phyloP scores from a whole-genome alignment of 2,797 vertebrate genomes.

The Sebastes jordani region DNA sequence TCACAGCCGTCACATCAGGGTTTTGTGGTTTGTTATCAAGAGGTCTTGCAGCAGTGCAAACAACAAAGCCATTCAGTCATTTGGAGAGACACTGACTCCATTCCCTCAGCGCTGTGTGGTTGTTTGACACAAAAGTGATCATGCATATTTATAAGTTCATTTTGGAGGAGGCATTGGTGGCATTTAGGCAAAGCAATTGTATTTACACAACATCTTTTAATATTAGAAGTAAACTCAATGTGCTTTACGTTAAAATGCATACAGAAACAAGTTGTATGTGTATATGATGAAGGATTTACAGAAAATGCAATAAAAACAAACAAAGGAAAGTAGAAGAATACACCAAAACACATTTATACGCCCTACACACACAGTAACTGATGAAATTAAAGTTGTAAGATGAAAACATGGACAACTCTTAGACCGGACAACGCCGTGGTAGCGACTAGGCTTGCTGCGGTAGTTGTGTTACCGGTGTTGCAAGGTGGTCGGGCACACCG shows the following conservation, averaged over 20 bases:
- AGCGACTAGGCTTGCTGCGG: too few relatives aligned
- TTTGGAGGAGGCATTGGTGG: constrained; percentile 7
- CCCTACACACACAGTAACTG: neutral
- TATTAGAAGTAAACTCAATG: neutral
- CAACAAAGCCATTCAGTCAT: constrained; percentile 21
- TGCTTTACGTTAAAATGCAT: neutral
- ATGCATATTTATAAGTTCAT: constrained; percentile 46
- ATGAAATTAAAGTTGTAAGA: neutral
- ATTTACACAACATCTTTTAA: neutral
- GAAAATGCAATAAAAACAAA: neutral
- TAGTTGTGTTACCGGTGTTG: too few relatives aligned
- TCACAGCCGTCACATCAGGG: neutral
- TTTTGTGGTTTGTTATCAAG: neutral
- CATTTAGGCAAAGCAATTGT: neutral
- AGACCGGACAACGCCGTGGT: too few relatives aligned
- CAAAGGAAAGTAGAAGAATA: neutral
- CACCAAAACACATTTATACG: neutral
- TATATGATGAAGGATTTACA: neutral
- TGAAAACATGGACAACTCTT: too few relatives aligned
- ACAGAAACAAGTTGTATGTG: neutral
- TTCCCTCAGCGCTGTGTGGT: neutral
- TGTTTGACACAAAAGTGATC: constrained; percentile 17
- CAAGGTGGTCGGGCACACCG: rapidly evolving
- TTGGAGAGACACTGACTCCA: constrained; percentile 7
- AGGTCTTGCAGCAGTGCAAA: neutral